Conservation (phyloP, 2,113 vertebrate species). For the Probosciger aterrimus region DNA sequence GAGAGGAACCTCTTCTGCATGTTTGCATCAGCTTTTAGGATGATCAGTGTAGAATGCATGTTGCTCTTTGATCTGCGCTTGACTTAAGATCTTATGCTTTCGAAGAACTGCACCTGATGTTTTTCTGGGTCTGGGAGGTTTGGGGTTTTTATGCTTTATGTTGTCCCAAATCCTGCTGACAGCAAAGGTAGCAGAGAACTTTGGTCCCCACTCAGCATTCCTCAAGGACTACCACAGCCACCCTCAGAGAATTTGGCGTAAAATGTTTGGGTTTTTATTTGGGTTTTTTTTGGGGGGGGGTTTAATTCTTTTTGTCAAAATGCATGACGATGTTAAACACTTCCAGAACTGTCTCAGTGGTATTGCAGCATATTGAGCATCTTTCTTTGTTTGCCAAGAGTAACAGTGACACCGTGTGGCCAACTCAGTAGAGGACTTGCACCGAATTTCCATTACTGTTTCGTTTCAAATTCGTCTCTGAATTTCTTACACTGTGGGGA, state of each 20-base stretch:
- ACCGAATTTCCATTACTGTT: not conserved
- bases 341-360: not conserved
- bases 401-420: constrained; percentile 40
- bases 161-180: not conserved
- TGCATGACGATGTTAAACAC: not conserved
- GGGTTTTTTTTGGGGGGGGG: no score
- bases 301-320: not conserved
- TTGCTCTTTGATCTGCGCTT: not conserved
- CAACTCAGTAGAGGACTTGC: not conserved
- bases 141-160: not conserved
- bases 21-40: not conserved
- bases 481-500: not conserved
- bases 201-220: not conserved
- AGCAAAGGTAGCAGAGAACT: not conserved
- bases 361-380: not conserved
- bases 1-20: not conserved
- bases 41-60: fast-evolving
- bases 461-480: not conserved
- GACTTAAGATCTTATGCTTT: not conserved
- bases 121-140: not conserved
- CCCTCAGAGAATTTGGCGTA: not conserved
- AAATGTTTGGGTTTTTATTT: not conserved
- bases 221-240: not conserved
- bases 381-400: not conserved
- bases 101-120: not conserved